phyloP scores from a whole-genome alignment of 2,113 vertebrate species.

The Vimba vimba region DNA sequence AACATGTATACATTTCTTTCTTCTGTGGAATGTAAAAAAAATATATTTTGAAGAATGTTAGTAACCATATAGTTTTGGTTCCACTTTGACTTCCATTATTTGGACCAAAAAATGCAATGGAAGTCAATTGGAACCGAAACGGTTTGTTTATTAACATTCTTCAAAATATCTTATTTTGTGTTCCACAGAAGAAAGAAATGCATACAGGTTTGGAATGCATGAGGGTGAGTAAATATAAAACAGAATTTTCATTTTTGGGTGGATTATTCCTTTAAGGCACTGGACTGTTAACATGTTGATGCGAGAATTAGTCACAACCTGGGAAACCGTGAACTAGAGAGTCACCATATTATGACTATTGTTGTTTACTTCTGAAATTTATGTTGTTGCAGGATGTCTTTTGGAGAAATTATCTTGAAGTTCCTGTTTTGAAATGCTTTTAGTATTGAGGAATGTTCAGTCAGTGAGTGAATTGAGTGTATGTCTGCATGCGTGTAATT shows the following conservation, averaged over 20 bases:
- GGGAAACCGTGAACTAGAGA: constrained; percentile 16
- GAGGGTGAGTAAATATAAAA: not conserved
- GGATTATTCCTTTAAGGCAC: not conserved
- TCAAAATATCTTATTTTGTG: too few relatives aligned
- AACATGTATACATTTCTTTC: too few relatives aligned
- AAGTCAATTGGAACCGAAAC: not conserved
- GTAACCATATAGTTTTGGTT: too few relatives aligned
- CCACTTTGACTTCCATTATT: too few relatives aligned
- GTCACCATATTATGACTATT: not conserved
- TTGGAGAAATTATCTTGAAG: not conserved
- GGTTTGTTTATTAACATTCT: not conserved
- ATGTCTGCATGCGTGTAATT: constrained; percentile 34
- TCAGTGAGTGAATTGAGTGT: constrained; percentile 2
- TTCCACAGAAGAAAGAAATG: too few relatives aligned
- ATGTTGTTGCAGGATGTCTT: not conserved
- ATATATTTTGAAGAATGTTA: too few relatives aligned
- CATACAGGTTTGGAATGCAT: not conserved
- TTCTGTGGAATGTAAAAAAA: too few relatives aligned
- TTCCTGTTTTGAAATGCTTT: constrained; percentile 22
- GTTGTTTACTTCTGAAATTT: constrained; percentile 4
- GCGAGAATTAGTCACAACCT: constrained; percentile 2
- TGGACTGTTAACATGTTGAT: not conserved
- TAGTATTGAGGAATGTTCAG: constrained; percentile 14
- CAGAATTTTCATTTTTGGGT: not conserved
- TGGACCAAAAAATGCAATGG: not conserved